Percentiles rank a stretch among this genome's conserved stretches.
phyloP scores from a whole-genome alignment of 1,140 invertebrate genomes.

The Trypoxylus dichotomus region DNA sequence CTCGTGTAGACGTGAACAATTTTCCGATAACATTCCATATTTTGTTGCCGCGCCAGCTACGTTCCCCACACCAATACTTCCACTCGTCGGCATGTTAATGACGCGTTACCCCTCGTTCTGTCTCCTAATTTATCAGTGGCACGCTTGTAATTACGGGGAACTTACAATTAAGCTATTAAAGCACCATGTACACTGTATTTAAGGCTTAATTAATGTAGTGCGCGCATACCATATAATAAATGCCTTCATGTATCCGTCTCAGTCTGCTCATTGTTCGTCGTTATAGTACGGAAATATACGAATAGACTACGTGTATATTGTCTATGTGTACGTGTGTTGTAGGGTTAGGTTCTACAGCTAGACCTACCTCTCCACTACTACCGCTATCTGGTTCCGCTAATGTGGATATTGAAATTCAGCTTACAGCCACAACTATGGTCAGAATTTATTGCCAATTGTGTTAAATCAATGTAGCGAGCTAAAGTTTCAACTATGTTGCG shows the following conservation, averaged over 20 bases:
- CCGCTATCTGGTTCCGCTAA: not conserved
- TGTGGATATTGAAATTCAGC: slow-evolving; percentile 22
- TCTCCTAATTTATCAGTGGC: slow-evolving; percentile 20
- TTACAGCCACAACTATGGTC: slow-evolving; percentile 2
- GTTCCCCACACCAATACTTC: not conserved
- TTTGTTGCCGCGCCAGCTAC: not conserved
- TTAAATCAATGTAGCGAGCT: slow-evolving; percentile 6
- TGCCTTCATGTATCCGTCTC: slow-evolving; percentile 1
- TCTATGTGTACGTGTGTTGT: not conserved
- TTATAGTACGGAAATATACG: not conserved
- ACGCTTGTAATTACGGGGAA: slow-evolving; percentile 13
- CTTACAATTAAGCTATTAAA: slow-evolving; percentile 21
- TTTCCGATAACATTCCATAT: slow-evolving; percentile 5
- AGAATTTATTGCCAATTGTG: slow-evolving; percentile 24
- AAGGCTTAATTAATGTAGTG: slow-evolving; percentile 24
- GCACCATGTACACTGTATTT: slow-evolving; percentile 11
- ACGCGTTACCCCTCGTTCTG: slow-evolving; percentile 4
- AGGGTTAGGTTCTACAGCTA: not conserved
- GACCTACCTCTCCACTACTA: not conserved
- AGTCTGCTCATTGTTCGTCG: not conserved
- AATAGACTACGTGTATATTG: not conserved
- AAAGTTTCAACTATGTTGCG: slow-evolving; percentile 6
- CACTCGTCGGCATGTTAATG: not conserved
- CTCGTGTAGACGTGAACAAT: not conserved
- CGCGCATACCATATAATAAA: slow-evolving; percentile 10